Conservation (phyloP, 2,113 vertebrate genomes). For the Perca fluviatilis region DNA sequence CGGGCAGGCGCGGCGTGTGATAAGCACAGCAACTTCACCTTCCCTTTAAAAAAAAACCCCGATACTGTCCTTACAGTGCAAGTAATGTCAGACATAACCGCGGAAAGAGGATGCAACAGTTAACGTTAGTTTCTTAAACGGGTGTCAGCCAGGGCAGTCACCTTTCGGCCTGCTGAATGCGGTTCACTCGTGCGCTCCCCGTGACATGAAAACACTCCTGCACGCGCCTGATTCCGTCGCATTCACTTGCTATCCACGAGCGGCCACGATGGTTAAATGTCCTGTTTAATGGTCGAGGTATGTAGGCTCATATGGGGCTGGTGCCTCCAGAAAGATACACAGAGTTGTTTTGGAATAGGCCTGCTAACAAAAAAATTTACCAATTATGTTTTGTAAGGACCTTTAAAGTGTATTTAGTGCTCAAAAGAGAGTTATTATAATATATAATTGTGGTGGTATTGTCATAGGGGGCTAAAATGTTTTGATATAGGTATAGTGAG, state of each 20-base stretch:
- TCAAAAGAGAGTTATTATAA: not conserved
- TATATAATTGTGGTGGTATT: not conserved
- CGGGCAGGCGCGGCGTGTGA: conserved; percentile 3
- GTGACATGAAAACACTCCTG: conserved; percentile 59
- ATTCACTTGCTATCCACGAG: conserved; percentile 48
- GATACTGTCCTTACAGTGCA: not conserved
- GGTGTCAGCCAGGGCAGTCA: conserved; percentile 49
- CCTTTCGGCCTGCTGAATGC: conserved; percentile 47
- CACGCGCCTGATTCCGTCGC: conserved; percentile 48
- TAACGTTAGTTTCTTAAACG: conserved; percentile 7
- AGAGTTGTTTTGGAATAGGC: conserved; percentile 21
- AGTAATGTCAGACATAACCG: not conserved
- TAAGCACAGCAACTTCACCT: conserved; percentile 42
- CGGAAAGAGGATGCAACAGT: conserved; percentile 1
- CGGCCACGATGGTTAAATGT: conserved; percentile 73
- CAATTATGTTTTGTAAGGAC: not conserved
- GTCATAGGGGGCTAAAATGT: not conserved
- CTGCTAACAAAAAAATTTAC: not conserved
- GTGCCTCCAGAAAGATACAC: not conserved
- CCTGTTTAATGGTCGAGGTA: conserved; percentile 77
- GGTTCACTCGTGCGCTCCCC: conserved; percentile 39
- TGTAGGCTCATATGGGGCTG: conserved; percentile 26
- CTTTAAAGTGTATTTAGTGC: not conserved
- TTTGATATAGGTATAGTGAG: not conserved
- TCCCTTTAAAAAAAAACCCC: not conserved